Percentiles rank a stretch among this genome's conserved stretches.
phyloP scores from a whole-genome alignment of 2,888 invertebrate species.

The Dryomyza anilis region DNA sequence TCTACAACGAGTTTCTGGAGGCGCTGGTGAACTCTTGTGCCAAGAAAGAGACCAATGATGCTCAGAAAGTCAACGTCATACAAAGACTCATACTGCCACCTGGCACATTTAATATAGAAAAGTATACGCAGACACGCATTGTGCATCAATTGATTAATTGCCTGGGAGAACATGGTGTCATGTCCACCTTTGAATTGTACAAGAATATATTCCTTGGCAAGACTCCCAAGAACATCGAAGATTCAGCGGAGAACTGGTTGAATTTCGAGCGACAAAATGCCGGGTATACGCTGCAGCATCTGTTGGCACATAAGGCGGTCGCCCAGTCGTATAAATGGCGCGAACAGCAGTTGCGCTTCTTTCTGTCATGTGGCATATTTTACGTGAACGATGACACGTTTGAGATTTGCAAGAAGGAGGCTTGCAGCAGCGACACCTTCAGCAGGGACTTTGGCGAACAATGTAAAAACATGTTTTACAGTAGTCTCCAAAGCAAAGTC shows the following conservation, averaged over 20 bases:
- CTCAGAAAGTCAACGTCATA: constrained; percentile 66
- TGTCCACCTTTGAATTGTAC: constrained; percentile 68
- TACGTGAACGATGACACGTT: constrained; percentile 62
- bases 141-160: constrained; percentile 69
- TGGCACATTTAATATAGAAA: constrained; percentile 76
- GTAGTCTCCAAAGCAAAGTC: constrained; percentile 72
- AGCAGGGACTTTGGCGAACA: constrained; percentile 65
- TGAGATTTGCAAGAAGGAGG: constrained; percentile 44
- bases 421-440: constrained; percentile 55
- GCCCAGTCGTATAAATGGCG: constrained; percentile 65
- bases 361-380: constrained; percentile 71
- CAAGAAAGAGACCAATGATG: constrained; percentile 61
- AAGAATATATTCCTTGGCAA: constrained; percentile 67
- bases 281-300: constrained; percentile 64
- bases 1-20: constrained; percentile 60
- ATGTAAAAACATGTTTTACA: constrained; percentile 72
- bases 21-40: constrained; percentile 64
- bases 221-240: constrained; percentile 60
- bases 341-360: constrained; percentile 68
- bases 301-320: constrained; percentile 58
- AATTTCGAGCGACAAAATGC: constrained; percentile 73
- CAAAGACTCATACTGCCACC: constrained; percentile 71
- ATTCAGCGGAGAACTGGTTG: constrained; percentile 66
- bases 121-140: constrained; percentile 70
- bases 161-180: constrained; percentile 68